Evolutionary conservation across 2,797 vertebrate species (phyloP).

Genomic region (Peromyscus melanophrys): DNA sequence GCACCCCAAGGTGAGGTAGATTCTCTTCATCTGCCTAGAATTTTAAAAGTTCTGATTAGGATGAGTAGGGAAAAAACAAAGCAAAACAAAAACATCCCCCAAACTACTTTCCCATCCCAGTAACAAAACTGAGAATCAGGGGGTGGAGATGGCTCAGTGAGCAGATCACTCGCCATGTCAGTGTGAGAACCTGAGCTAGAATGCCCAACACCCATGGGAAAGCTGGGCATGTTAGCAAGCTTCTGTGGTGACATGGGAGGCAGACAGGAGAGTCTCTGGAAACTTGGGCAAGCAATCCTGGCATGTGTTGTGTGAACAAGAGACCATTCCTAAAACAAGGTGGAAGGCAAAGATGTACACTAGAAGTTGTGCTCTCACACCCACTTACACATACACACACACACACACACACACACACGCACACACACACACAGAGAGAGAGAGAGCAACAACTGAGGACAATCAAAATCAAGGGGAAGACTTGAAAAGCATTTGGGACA

Average conservation of each 20-base stretch:
- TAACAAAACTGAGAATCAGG: not conserved
- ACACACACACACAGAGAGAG: not conserved
- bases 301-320: not conserved
- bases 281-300: not conserved
- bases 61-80: not conserved
- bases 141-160: not conserved
- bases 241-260: too few species aligned
- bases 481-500: conserved; percentile 27
- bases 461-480: not conserved
- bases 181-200: not conserved
- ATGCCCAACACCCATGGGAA: not conserved
- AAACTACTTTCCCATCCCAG: not conserved
- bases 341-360: not conserved
- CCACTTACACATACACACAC: too few species aligned
- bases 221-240: not conserved
- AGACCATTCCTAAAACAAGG: not conserved
- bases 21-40: not conserved
- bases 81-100: not conserved
- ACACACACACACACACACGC: not conserved
- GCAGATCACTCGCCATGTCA: not conserved
- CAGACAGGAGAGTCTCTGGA: not conserved
- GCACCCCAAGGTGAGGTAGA: not conserved
- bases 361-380: not conserved
- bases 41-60: conserved; percentile 17
- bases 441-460: not conserved